Percentiles rank a stretch among this genome's conserved stretches.
Conservation (phyloP, 2,113 vertebrate genomes). For the Andinoacara biseriatus region DNA sequence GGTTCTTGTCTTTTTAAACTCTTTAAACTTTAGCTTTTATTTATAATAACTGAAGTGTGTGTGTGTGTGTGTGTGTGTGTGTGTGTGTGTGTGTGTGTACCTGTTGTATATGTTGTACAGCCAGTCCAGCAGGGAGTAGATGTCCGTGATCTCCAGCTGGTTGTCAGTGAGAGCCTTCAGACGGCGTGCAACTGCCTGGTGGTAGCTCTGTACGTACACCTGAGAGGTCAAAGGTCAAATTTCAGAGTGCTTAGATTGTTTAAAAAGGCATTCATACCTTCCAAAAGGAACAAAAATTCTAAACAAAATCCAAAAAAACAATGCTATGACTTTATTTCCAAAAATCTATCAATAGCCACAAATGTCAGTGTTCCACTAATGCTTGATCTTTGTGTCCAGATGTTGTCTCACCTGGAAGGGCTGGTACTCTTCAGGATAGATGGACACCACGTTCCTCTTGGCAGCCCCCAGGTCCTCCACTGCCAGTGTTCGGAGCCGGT, state of each 20-base stretch:
- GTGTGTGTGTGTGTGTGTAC: slow-evolving; percentile 56
- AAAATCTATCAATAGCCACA: no score
- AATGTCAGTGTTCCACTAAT: no score
- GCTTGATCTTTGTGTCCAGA: background rate
- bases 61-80: background rate
- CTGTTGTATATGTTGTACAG: slow-evolving; percentile 88
- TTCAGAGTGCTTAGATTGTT: background rate
- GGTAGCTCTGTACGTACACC: slow-evolving; percentile 89
- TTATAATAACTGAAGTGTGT: background rate
- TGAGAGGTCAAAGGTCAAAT: slow-evolving; percentile 36
- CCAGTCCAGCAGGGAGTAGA: slow-evolving; percentile 91
- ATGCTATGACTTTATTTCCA: no score
- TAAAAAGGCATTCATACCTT: no score
- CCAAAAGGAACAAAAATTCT: no score
- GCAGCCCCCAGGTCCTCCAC: slow-evolving; percentile 86
- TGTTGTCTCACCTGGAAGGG: slow-evolving; percentile 74
- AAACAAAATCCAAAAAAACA: background rate
- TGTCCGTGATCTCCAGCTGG: slow-evolving; percentile 81
- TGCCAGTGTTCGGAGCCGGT: slow-evolving; percentile 75
- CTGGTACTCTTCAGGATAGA: slow-evolving; percentile 85
- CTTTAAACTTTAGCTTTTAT: background rate
- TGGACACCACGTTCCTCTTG: slow-evolving; percentile 82
- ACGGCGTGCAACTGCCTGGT: slow-evolving; percentile 81
- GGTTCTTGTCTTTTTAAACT: background rate
- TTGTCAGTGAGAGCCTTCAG: slow-evolving; percentile 75